These are phyloP conservation scores for Eudasyphora cyanicolor DNA, from an alignment of 2,888 invertebrate genomes.

Conservation along the genomic window DNA sequence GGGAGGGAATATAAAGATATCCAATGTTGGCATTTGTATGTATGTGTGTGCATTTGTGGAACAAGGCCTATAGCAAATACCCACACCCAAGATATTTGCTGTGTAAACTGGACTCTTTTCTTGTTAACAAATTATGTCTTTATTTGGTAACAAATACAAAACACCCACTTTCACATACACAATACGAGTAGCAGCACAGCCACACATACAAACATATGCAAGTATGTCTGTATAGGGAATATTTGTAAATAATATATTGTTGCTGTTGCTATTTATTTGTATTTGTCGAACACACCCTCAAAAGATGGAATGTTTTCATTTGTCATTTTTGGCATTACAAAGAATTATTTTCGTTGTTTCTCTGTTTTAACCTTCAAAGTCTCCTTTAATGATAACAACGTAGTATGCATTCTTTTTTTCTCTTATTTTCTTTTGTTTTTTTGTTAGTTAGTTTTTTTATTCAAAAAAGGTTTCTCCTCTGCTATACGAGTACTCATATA, in stretches of 20 bases:
- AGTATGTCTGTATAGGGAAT: no score
- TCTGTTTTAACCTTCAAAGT: constrained; percentile 24
- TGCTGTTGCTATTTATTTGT: background rate
- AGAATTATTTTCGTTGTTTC: background rate
- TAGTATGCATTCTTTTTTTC: background rate
- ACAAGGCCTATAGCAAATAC: background rate
- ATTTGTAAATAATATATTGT: no score
- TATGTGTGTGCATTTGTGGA: background rate
- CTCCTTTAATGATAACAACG: constrained; percentile 15
- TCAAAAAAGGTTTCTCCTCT: background rate
- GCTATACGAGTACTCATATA: no score
- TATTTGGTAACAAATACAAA: background rate
- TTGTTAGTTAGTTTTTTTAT: background rate
- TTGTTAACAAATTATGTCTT: constrained; percentile 8
- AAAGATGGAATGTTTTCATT: constrained; percentile 6
- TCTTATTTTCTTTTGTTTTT: background rate
- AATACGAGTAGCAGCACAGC: background rate
- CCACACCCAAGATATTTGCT: background rate
- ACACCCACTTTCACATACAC: background rate
- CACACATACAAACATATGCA: no score
- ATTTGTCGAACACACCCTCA: constrained; percentile 16
- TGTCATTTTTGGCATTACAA: constrained; percentile 25
- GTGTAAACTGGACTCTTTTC: constrained; percentile 3
- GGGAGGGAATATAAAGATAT: background rate
- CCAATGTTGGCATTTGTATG: background rate